Evolutionary conservation across 2,797 vertebrate species (phyloP).

Genomic region (Emydoidea blandingii): DNA sequence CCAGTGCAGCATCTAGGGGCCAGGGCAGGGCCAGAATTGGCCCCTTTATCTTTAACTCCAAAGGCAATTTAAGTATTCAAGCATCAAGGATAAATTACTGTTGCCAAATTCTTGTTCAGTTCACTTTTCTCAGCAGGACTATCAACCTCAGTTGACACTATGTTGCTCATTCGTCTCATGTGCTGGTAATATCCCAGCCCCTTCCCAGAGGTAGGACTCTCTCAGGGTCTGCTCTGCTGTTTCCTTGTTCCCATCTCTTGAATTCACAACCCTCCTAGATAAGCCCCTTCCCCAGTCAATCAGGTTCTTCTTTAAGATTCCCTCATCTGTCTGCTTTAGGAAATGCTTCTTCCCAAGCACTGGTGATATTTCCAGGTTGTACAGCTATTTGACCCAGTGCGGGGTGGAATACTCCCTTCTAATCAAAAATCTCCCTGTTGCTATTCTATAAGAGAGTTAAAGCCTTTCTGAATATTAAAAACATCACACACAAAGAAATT

Average conservation of each 20-base stretch:
- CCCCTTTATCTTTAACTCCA: not conserved
- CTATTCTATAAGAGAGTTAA: conserved; percentile 28
- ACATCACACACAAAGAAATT: conserved; percentile 24
- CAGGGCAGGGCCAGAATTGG: rapidly evolving
- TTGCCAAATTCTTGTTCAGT: not conserved
- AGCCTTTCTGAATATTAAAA: not conserved
- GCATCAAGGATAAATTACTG: not conserved
- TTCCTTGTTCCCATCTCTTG: not conserved
- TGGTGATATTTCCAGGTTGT: not conserved
- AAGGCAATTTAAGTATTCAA: not conserved
- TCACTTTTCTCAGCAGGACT: not conserved
- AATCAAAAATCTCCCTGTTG: not conserved
- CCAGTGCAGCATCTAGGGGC: not conserved
- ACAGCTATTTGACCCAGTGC: not conserved
- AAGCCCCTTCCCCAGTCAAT: not conserved
- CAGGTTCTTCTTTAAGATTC: not conserved
- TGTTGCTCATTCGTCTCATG: not conserved
- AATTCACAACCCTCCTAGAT: not conserved
- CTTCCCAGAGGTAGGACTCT: not conserved
- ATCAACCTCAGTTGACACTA: not conserved
- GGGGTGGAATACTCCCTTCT: not conserved
- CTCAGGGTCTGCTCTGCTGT: not conserved
- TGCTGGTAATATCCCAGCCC: not conserved
- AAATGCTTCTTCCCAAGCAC: not conserved
- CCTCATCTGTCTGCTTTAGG: not conserved